phyloP scores from a whole-genome alignment of 1,140 invertebrate species.

The Plodia interpunctella region DNA sequence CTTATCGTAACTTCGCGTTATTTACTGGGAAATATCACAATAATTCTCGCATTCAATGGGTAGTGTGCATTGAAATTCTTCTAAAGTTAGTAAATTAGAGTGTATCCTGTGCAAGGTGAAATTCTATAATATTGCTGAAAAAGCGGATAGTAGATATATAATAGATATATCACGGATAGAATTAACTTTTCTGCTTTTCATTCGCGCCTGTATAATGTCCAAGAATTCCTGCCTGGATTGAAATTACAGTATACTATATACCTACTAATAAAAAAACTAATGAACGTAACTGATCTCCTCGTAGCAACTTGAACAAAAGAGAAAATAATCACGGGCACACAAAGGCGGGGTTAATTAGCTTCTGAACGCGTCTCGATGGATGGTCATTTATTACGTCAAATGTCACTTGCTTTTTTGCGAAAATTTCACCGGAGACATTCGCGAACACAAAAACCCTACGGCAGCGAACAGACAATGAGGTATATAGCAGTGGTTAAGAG shows the following conservation, averaged over 20 bases:
- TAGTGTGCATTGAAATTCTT: no score
- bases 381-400: slow-evolving; percentile 9
- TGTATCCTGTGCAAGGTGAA: no score
- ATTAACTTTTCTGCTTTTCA: no score
- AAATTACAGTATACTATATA: no score
- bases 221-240: no score
- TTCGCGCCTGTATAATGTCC: no score
- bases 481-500: slow-evolving; percentile 3
- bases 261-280: no score
- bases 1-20: neutral
- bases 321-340: slow-evolving; percentile 7
- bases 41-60: neutral
- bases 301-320: neutral
- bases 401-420: slow-evolving; percentile 5
- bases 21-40: neutral
- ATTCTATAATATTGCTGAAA: no score
- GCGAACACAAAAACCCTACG: slow-evolving; percentile 8
- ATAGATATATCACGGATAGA: no score
- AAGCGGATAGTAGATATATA: no score
- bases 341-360: slow-evolving; percentile 8
- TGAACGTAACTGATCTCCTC: neutral
- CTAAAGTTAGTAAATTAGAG: no score
- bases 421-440: slow-evolving; percentile 13
- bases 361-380: slow-evolving; percentile 5
- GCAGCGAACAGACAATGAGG: slow-evolving; percentile 11